Percentiles rank a stretch among this genome's conserved stretches.
Evolutionary conservation across 2,113 vertebrate species (phyloP).

Genomic region (Ameiurus melas): DNA sequence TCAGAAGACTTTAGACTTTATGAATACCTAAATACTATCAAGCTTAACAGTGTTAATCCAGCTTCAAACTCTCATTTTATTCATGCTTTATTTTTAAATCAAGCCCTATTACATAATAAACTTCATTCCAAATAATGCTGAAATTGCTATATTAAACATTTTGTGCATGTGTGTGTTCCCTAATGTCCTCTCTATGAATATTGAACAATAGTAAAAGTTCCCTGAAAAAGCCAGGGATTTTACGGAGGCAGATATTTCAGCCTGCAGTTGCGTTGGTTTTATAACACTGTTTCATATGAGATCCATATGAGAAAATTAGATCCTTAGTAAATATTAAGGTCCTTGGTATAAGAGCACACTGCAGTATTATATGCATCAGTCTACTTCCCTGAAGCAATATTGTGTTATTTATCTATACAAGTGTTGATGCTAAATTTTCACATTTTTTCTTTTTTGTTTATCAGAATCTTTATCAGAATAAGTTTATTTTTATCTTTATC

Average conservation of each 20-base stretch:
- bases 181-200: not conserved
- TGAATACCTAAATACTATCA: too few species aligned
- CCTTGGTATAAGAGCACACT: too few species aligned
- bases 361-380: too few species aligned
- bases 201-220: not conserved
- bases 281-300: not conserved
- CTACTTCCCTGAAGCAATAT: too few species aligned
- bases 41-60: too few species aligned
- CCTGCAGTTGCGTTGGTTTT: not conserved
- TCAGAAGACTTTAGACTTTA: not conserved
- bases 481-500: not conserved
- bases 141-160: too few species aligned
- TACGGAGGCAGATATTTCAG: not conserved
- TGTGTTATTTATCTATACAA: not conserved
- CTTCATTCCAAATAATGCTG: not conserved
- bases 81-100: not conserved
- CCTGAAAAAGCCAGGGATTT: not conserved
- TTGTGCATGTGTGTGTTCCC: not conserved
- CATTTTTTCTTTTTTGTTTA: not conserved
- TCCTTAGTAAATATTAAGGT: too few species aligned
- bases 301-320: too few species aligned
- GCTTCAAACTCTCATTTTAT: not conserved
- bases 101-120: not conserved
- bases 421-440: not conserved
- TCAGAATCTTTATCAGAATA: too few species aligned